Base-by-base conservation (phyloP, 2,797 vertebrate genomes). In the Falco rusticolus region DNA sequence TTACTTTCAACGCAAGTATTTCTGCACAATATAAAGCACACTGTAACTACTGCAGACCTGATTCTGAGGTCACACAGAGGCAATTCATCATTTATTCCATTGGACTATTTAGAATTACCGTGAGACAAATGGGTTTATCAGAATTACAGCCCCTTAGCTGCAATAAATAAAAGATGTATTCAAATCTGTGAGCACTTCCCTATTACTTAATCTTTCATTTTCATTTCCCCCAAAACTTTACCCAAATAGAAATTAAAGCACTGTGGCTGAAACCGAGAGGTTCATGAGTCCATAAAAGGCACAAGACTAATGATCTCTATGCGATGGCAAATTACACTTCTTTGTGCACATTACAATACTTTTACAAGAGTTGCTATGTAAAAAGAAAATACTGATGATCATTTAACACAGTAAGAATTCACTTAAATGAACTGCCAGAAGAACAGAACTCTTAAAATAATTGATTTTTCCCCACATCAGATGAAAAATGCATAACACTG, bases 401-500 rank as follows among this genome's bases (percentile, higher is more conserved):
- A 88, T 97, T 98, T 98, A 98, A 97, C 97, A 97, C 83, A 93
- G 96, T 96, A 96, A 97, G 91, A 97, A 97, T 97, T 98, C 97
- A 97, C 97, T 97, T 98, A 98, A 97, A 97, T 97, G 93, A 98
- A 96, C 96, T 97, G 91, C 96, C 96, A 97, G 61, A 97, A 96
- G 94, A 97, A 97, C 54, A 94, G 97, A 96, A 97, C 95, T 97
- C 96, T 97, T 97, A 97, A 98, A 98, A 97, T 98, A 98, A 98
- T 98, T 98, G 97, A 98, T 98, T 98, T 97, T 97, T 89, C 87
- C 82, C 89, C 93, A 90, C 74, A 92, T 97, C 93, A 95, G 96
- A 97, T 98, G 97, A 98, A 98, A 98, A 98, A 98, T 96, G 91
- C 96, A 53, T 96, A 97, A 94, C 57, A 94, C 66, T 84, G 87